phyloP scores from a whole-genome alignment of 1,140 invertebrate species.

The Potamilus streckersoni region DNA sequence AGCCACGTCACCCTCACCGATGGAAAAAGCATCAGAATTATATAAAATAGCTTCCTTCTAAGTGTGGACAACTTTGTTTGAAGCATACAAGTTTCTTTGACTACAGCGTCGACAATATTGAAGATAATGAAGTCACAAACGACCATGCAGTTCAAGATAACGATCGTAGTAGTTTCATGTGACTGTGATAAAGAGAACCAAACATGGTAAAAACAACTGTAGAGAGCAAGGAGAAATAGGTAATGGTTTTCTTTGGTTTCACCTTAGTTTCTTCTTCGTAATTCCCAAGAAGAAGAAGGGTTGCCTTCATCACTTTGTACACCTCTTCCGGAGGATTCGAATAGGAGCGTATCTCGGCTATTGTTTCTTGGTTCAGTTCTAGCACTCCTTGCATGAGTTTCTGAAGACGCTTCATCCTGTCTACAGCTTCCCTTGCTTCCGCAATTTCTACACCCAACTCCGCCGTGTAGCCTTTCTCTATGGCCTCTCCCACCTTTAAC shows the following conservation, averaged over 20 bases:
- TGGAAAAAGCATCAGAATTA: too few species aligned
- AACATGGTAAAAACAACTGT: too few species aligned
- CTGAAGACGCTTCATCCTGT: constrained; percentile 34
- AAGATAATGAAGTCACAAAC: too few species aligned
- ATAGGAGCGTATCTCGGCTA: constrained; percentile 44
- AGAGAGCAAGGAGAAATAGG: too few species aligned
- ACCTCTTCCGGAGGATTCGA: constrained; percentile 36
- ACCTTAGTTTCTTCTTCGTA: constrained; percentile 42
- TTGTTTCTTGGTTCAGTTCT: constrained; percentile 38
- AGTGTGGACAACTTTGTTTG: not conserved
- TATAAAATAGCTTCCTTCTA: not conserved
- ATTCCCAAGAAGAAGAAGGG: constrained; percentile 43
- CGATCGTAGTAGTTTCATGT: too few species aligned
- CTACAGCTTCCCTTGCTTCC: constrained; percentile 36
- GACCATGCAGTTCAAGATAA: too few species aligned
- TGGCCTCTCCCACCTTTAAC: constrained; percentile 33
- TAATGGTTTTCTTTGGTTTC: not conserved
- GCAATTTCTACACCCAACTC: constrained; percentile 33
- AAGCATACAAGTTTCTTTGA: too few species aligned
- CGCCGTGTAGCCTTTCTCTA: constrained; percentile 34
- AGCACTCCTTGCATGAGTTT: constrained; percentile 39
- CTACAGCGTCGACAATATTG: too few species aligned
- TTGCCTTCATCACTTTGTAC: constrained; percentile 42
- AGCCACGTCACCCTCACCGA: too few species aligned
- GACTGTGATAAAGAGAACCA: too few species aligned